phyloP scores from a whole-genome alignment of 2,113 vertebrate genomes.

The Edolisoma coerulescens region DNA sequence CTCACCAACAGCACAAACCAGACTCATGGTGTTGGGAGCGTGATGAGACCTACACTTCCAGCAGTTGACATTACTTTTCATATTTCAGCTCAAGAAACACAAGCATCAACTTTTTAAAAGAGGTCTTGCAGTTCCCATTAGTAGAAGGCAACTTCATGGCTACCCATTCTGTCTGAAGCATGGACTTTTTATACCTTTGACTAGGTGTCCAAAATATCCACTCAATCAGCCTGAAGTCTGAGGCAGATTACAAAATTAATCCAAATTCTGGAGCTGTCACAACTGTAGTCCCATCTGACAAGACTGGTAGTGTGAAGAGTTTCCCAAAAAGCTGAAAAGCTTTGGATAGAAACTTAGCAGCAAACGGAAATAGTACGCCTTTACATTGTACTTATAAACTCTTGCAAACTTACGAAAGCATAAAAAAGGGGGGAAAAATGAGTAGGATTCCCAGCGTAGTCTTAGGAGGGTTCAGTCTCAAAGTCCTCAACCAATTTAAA shows the following conservation, averaged over 20 bases:
- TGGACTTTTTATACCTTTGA: not conserved
- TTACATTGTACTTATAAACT: not conserved
- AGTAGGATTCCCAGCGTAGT: not conserved
- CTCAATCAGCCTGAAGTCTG: not conserved
- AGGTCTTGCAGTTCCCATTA: not conserved
- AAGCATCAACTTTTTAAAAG: not conserved
- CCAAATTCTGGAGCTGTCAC: not conserved
- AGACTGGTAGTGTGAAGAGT: not conserved
- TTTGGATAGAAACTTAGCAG: not conserved
- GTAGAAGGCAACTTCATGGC: not conserved
- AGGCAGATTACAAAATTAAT: not conserved
- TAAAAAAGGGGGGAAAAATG: not conserved
- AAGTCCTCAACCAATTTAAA: not conserved
- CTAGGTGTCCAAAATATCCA: not conserved
- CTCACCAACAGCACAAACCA: not conserved
- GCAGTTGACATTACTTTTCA: not conserved
- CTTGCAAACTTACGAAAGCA: not conserved
- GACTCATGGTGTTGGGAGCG: not conserved
- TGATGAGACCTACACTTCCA: not conserved
- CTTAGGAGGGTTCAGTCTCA: not conserved
- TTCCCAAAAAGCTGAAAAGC: not conserved
- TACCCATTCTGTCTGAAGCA: not conserved
- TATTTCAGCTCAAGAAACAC: not conserved
- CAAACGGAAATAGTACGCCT: not conserved
- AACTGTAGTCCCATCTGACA: not conserved